These are phyloP conservation scores for Drosophila suzukii DNA, from an alignment of 1,140 invertebrate species.

Conservation along the genomic window DNA sequence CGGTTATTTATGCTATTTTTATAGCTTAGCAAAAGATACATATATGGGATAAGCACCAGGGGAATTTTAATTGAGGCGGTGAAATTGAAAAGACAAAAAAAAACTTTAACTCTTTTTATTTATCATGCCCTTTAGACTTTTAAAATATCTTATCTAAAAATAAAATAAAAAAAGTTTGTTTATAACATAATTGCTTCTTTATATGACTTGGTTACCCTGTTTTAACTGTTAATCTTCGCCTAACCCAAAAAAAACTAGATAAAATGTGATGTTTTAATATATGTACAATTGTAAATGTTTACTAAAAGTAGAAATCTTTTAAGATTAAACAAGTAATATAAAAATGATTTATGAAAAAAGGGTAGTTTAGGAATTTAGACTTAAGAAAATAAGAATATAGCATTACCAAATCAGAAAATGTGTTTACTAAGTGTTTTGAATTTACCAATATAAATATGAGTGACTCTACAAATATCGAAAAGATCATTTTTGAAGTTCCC, in stretches of 20 bases:
- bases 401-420: not conserved
- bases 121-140: slow-evolving; percentile 3
- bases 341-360: too few species aligned
- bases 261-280: not conserved
- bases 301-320: too few species aligned
- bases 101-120: not conserved
- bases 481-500: not conserved
- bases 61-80: not conserved
- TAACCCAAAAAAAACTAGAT: not conserved
- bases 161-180: too few species aligned
- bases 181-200: not conserved
- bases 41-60: slow-evolving; percentile 24
- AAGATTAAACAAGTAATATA: too few species aligned
- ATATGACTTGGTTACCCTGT: not conserved
- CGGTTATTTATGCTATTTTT: slow-evolving; percentile 30
- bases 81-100: too few species aligned
- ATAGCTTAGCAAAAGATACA: slow-evolving; percentile 11
- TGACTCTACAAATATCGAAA: not conserved
- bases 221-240: not conserved
- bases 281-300: too few species aligned
- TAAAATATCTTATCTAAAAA: not conserved
- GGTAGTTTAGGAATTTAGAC: too few species aligned
- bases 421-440: not conserved
- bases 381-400: not conserved
- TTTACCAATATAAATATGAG: not conserved